Evolutionary conservation across 1,140 invertebrate species (phyloP), one percentile per base, ranked within the genome.

Genomic region (Antheraea pernyi): DNA sequence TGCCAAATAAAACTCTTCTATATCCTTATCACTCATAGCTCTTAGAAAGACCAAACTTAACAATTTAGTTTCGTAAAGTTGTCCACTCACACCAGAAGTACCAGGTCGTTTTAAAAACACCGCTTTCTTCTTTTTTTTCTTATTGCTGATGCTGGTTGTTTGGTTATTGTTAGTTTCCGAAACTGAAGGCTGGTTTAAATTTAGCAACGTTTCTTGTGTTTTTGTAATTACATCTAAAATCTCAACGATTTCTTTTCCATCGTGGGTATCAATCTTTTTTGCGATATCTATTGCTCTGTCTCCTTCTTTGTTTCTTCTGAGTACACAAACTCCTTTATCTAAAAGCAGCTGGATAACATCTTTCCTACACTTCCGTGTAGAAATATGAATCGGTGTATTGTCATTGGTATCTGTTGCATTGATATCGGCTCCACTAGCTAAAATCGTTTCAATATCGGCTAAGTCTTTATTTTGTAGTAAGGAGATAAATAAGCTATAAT

Each of bases 51-150:
- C 62, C 58, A 75, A 58, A 19, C 70, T 70, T 37, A 75, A 63
- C 6, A 75, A 19, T 59, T 75, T 75, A 37, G 74, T 72, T 68
- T 75, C 74, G 30, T 75, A 75, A 19, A 75, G 65, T 8, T 75
- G 74, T 3, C 74, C 74, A 48, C 68, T 64, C 3, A 67, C 74
- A 9, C 70, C 74, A 10, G 70, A 70, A 13, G 70, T 75, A 7
- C 70, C 70, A 5, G 59, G 22, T 65, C 74, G 39, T 68, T 70
- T 72, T 46, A 70, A 9, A 19, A 11, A 39, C 39, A 46, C 13
- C 18, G 18, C n/a, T 8, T 22, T 19, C 19, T 62, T 48, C 48
- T 13, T 3, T 9, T 39, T 10, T 61, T 61, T 19, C 46, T 16
- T 16, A 16, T 53, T 53, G 11, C 1, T 53, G 5, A 13, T 53